Evolutionary conservation across 1,140 invertebrate species (phyloP).

Genomic region (Stratiolaelaps scimitus): DNA sequence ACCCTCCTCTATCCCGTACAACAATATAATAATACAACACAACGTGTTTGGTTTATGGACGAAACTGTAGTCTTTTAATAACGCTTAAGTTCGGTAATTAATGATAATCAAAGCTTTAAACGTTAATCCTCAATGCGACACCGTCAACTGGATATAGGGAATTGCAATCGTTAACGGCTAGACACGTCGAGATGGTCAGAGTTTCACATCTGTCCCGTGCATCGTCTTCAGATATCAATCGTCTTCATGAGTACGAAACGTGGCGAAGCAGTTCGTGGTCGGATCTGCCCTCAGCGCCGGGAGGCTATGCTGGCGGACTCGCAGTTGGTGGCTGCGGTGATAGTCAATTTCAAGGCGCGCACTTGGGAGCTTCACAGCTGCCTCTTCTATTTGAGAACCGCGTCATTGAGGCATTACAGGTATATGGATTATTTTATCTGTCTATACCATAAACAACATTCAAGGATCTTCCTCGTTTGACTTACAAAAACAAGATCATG

Average conservation of each 20-base stretch:
- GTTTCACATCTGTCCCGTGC: neutral
- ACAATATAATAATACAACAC: no score
- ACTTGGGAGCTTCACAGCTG: slow-evolving; percentile 33
- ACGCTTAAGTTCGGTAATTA: no score
- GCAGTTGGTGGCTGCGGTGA: slow-evolving; percentile 52
- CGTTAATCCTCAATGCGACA: no score
- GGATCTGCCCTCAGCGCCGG: slow-evolving; percentile 51
- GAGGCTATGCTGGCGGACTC: slow-evolving; percentile 65
- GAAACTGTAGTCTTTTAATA: no score
- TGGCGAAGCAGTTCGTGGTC: slow-evolving; percentile 51
- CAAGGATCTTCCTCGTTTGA: no score
- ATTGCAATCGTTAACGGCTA: neutral
- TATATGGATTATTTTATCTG: slow-evolving; percentile 38
- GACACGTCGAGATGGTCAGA: neutral
- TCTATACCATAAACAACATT: no score
- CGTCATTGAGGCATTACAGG: slow-evolving; percentile 64
- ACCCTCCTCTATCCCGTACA: no score
- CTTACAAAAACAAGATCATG: no score
- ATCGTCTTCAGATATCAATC: slow-evolving; percentile 50
- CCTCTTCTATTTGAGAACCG: slow-evolving; percentile 70
- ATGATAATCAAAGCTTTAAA: no score
- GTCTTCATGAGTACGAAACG: slow-evolving; percentile 63
- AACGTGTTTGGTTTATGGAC: no score
- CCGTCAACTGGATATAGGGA: no score
- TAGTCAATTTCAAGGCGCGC: slow-evolving; percentile 29